phyloP scores from a whole-genome alignment of 2,797 vertebrate genomes.

The Balearica regulorum region DNA sequence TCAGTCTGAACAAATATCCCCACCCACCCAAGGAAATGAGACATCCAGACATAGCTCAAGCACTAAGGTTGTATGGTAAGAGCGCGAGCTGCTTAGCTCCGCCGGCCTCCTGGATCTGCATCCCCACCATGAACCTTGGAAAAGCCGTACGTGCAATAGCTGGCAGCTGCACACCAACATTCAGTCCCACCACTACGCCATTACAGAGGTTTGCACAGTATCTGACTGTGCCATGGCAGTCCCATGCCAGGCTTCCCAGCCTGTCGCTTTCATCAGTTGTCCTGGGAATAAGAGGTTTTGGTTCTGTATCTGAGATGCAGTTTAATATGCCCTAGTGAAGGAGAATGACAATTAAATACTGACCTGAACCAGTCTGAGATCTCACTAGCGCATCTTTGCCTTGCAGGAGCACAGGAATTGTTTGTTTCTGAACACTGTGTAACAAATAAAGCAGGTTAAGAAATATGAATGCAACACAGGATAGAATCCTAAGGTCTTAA shows the following conservation, averaged over 20 bases:
- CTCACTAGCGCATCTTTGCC: constrained; percentile 89
- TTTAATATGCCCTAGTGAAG: not conserved
- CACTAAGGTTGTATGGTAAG: accelerated
- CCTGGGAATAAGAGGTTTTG: not conserved
- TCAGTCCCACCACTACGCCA: not conserved
- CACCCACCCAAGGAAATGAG: not conserved
- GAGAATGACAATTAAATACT: not conserved
- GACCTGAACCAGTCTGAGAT: constrained; percentile 96
- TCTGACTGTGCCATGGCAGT: not conserved
- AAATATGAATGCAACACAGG: not conserved
- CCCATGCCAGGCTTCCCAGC: not conserved
- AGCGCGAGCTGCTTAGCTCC: not conserved
- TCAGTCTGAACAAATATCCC: not conserved
- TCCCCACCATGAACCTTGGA: not conserved
- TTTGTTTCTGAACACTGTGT: constrained; percentile 86
- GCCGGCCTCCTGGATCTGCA: not conserved
- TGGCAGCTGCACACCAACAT: not conserved
- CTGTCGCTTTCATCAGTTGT: not conserved
- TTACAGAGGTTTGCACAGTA: not conserved
- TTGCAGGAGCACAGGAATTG: constrained; percentile 84
- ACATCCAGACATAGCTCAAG: not conserved
- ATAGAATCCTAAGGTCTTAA: not conserved
- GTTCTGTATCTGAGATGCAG: not conserved
- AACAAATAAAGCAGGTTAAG: not conserved
- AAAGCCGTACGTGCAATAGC: accelerated